Evolutionary conservation across 2,888 invertebrate genomes (phyloP).

Genomic region (Ectemnius continuus): DNA sequence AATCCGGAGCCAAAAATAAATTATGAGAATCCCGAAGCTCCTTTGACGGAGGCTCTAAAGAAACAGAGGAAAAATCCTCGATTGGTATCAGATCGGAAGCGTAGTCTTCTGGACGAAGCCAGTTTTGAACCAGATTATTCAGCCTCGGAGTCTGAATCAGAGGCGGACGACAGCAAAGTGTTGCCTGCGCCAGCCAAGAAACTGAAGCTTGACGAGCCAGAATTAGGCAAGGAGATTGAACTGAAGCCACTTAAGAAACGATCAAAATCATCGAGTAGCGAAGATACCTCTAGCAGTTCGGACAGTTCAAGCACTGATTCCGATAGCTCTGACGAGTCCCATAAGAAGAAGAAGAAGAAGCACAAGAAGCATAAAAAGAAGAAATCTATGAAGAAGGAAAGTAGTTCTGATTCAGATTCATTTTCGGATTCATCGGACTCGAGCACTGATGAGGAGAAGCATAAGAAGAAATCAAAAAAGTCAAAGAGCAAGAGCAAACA

Average conservation of each 20-base stretch:
- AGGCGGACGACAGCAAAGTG: slow-evolving; percentile 78
- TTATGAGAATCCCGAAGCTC: slow-evolving; percentile 54
- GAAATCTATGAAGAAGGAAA: slow-evolving; percentile 80
- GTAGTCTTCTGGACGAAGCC: slow-evolving; percentile 85
- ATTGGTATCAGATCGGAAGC: slow-evolving; percentile 81
- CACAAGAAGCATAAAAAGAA: slow-evolving; percentile 82
- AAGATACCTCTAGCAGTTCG: slow-evolving; percentile 79
- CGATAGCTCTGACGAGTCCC: slow-evolving; percentile 77
- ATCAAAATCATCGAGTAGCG: slow-evolving; percentile 78
- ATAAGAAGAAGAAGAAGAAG: slow-evolving; percentile 81
- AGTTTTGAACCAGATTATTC: slow-evolving; percentile 88
- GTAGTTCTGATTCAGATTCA: slow-evolving; percentile 82
- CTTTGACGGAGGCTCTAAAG: slow-evolving; percentile 61
- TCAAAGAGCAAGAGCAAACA: slow-evolving; percentile 85
- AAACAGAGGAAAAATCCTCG: slow-evolving; percentile 72
- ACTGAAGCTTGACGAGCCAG: slow-evolving; percentile 62
- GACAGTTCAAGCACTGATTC: slow-evolving; percentile 79
- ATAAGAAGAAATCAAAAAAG: slow-evolving; percentile 83
- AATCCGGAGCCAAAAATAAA: slow-evolving; percentile 54
- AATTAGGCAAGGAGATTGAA: slow-evolving; percentile 66
- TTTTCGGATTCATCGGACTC: slow-evolving; percentile 83
- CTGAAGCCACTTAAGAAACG: slow-evolving; percentile 76
- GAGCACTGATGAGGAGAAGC: slow-evolving; percentile 83
- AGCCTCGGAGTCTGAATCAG: slow-evolving; percentile 83
- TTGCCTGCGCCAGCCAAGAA: slow-evolving; percentile 61